Conservation (phyloP, 2,888 invertebrate species). For the Candidula unifasciata region DNA sequence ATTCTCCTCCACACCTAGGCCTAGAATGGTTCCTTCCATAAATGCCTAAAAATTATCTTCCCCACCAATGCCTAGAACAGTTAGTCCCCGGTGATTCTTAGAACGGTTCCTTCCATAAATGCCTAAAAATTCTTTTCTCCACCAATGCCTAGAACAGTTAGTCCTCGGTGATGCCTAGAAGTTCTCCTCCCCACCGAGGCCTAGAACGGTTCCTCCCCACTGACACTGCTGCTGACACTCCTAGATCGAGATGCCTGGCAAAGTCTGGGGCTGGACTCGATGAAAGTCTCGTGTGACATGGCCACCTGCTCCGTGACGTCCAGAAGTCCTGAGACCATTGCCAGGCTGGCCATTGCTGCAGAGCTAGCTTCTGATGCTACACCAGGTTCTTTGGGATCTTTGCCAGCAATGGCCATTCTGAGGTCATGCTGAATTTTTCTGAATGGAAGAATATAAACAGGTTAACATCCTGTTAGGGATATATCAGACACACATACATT, state of each 20-base stretch:
- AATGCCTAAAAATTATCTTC: too few relatives aligned
- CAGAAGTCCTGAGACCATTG: conserved; percentile 59
- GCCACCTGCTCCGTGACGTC: conserved; percentile 64
- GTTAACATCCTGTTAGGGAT: too few relatives aligned
- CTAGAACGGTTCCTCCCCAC: conserved; percentile 42
- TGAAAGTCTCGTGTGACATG: conserved; percentile 62
- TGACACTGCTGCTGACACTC: conserved; percentile 49
- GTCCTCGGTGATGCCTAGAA: too few relatives aligned
- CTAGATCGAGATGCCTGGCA: conserved; percentile 36
- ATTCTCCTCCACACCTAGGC: too few relatives aligned
- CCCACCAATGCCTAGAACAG: too few relatives aligned
- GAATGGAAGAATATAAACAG: not conserved
- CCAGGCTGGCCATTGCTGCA: conserved; percentile 52
- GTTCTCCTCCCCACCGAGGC: too few relatives aligned
- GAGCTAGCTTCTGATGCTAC: conserved; percentile 12
- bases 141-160: too few relatives aligned
- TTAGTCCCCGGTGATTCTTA: too few relatives aligned
- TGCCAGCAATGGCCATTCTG: conserved; percentile 50
- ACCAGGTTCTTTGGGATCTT: conserved; percentile 25
- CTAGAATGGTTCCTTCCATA: too few relatives aligned
- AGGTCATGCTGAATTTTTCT: conserved; percentile 58
- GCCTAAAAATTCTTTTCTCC: too few relatives aligned
- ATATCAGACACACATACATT: too few relatives aligned
- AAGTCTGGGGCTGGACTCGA: conserved; percentile 47
- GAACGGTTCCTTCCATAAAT: too few relatives aligned